Evolutionary conservation across 1,140 invertebrate species (phyloP).

Genomic region (Zaprionus lachaisei): DNA sequence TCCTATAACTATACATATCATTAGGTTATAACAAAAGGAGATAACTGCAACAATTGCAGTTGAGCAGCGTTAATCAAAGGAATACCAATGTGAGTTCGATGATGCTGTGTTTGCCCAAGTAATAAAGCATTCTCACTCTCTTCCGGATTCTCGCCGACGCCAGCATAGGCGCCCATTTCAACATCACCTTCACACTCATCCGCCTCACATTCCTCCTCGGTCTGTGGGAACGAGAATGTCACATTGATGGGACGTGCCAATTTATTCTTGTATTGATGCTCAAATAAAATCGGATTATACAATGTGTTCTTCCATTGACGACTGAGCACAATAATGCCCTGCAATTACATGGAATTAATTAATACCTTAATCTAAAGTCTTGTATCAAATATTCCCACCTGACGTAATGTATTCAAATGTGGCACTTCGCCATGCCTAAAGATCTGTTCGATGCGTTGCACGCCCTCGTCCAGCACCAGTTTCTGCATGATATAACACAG

Average conservation of each 20-base stretch:
- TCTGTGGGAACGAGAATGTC: slow-evolving; percentile 93
- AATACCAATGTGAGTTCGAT: slow-evolving; percentile 85
- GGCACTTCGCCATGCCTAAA: slow-evolving; percentile 93
- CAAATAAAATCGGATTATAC: slow-evolving; percentile 95
- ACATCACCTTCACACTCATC: slow-evolving; percentile 83
- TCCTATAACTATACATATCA: slow-evolving; percentile 65
- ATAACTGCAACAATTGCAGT: slow-evolving; percentile 39
- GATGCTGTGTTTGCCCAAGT: slow-evolving; percentile 85
- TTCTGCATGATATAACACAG: slow-evolving; percentile 95
- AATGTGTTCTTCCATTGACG: slow-evolving; percentile 98
- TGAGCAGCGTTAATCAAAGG: slow-evolving; percentile 83
- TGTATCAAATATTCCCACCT: slow-evolving; percentile 85
- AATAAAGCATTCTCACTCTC: slow-evolving; percentile 85
- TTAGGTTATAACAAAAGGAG: slow-evolving; percentile 65
- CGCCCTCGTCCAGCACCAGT: slow-evolving; percentile 91
- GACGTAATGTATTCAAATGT: slow-evolving; percentile 94
- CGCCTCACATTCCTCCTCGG: slow-evolving; percentile 87
- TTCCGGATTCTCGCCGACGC: slow-evolving; percentile 83
- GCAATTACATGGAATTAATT: slow-evolving; percentile 32
- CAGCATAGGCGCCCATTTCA: slow-evolving; percentile 80
- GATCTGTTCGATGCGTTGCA: slow-evolving; percentile 92
- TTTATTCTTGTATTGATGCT: slow-evolving; percentile 95
- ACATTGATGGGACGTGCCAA: slow-evolving; percentile 93
- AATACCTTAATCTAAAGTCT: neutral
- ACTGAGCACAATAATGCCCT: slow-evolving; percentile 96